A percentile compares a stretch with the other conserved stretches of the same genome.
Evolutionary conservation across 2,797 vertebrate genomes (phyloP).

Genomic region (Rhadinocentrus ornatus): DNA sequence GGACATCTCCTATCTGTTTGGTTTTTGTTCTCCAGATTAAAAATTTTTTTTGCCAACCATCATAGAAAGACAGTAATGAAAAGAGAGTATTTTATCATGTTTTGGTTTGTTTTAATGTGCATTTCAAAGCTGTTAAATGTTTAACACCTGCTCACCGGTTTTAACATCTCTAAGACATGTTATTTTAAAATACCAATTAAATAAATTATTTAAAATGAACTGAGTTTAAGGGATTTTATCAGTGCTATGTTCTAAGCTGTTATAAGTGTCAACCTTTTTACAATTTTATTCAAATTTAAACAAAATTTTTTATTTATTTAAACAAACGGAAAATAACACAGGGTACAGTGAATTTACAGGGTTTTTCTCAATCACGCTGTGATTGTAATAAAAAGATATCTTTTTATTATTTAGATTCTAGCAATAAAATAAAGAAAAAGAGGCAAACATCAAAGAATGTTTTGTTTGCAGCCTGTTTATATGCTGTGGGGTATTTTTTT

Average conservation of each 20-base stretch:
- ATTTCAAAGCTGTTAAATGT: conserved; percentile 14
- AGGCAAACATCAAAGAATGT: conserved; percentile 34
- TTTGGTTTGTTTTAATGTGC: neutral
- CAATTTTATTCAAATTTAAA: neutral
- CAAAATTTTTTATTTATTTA: neutral
- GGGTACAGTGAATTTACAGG: neutral
- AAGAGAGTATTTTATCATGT: conserved; percentile 1
- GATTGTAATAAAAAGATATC: conserved; percentile 2
- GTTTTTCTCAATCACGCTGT: neutral
- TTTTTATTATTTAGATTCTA: conserved; percentile 20
- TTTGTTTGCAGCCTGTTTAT: conserved; percentile 56
- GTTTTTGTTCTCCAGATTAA: conserved; percentile 6
- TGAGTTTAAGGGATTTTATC: conserved; percentile 3
- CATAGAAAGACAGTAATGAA: conserved; percentile 3
- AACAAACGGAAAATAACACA: neutral
- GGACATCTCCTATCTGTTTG: neutral
- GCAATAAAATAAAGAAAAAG: conserved; percentile 16
- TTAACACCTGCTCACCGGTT: conserved; percentile 14
- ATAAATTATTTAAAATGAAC: neutral
- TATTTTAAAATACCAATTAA: conserved; percentile 1
- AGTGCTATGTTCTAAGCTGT: neutral
- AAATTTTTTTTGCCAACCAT: conserved; percentile 10
- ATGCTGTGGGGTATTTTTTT: conserved; percentile 34
- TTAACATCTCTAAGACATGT: conserved; percentile 3
- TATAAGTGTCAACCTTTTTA: conserved; percentile 8